Base-by-base conservation (phyloP, 2,888 invertebrate species). In the Stegana nigrithorax region DNA sequence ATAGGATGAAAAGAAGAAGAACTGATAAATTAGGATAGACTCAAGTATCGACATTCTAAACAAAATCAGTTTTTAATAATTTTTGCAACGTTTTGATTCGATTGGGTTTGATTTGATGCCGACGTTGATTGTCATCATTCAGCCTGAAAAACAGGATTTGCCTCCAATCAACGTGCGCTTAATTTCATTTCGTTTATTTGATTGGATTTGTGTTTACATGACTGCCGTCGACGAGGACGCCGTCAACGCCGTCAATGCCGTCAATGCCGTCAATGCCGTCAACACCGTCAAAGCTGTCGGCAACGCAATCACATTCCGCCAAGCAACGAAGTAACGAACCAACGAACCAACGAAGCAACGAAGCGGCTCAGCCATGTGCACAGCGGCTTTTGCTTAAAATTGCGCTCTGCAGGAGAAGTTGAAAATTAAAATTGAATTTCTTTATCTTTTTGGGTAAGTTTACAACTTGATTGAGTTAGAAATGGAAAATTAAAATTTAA, bases 131-230 rank as follows among this genome's bases (percentile, higher is more conserved):
- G 78, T 75, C 80, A 75, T 79, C 78, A 75, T 79, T 75, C 71
- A 77, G 80, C 78, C 76, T 77, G 73, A 69, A 75, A 73, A 79
- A 75, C 80, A 75, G 26, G 75, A 75, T 75, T 75, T 79, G 80
- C 78, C 80, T 79, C 68, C 80, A 75, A 75, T 75, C 75, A 75
- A 77, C 75, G 80, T 79, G 75, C 80, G 79, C 75, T 75, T 75
- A 75, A 75, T 75, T 75, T 75, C 78, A 75, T 75, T 75, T 75
- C 78, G 80, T 75, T 75, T 75, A 75, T 75, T 75, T 75, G 75
- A 75, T 75, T 75, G 80, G 75, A 75, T 75, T 75, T 75, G 75
- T 75, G 80, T 79, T 75, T 79, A 79, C 80, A 75, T 75, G 75
- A 69, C 75, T 75, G 79, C 67, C 10, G 29, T 64, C 63, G 62